Conservation (phyloP, 2,888 invertebrate species). For the Drosophila ezoana region DNA sequence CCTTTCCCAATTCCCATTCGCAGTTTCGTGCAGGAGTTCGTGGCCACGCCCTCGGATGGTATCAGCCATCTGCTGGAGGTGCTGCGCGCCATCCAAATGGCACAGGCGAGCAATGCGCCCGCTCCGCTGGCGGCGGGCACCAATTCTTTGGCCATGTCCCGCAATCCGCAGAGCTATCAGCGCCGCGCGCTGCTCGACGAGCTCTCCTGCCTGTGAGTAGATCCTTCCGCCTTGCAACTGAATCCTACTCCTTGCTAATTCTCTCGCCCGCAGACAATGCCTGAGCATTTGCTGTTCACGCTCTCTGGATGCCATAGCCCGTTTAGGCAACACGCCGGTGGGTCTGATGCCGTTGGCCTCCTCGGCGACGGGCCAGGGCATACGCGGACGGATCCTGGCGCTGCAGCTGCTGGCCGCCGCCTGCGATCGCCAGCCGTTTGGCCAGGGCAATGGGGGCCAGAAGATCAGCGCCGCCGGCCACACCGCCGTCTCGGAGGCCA, state of each 20-base stretch:
- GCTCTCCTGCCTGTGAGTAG: conserved; percentile 91
- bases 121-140: conserved; percentile 63
- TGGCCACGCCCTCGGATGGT: conserved; percentile 94
- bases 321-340: conserved; percentile 91
- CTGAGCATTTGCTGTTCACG: conserved; percentile 92
- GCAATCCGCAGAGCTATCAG: conserved; percentile 89
- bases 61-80: conserved; percentile 93
- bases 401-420: conserved; percentile 94
- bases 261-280: conserved; percentile 87
- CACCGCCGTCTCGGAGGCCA: conserved; percentile 94
- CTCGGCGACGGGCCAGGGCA: conserved; percentile 94
- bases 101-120: conserved; percentile 88
- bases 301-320: conserved; percentile 91
- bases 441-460: conserved; percentile 82
- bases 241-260: too few relatives aligned
- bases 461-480: conserved; percentile 89
- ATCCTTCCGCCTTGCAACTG: too few relatives aligned
- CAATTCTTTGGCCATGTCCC: conserved; percentile 82
- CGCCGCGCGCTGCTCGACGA: conserved; percentile 93
- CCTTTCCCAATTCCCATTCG: not conserved
- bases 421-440: conserved; percentile 87
- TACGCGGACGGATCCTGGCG: conserved; percentile 93
- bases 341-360: conserved; percentile 94
- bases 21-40: conserved; percentile 97
- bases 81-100: conserved; percentile 93